Percentiles rank a stretch among this genome's conserved stretches.
Conservation (phyloP, 1,140 invertebrate species). For the Drosophila auraria region DNA sequence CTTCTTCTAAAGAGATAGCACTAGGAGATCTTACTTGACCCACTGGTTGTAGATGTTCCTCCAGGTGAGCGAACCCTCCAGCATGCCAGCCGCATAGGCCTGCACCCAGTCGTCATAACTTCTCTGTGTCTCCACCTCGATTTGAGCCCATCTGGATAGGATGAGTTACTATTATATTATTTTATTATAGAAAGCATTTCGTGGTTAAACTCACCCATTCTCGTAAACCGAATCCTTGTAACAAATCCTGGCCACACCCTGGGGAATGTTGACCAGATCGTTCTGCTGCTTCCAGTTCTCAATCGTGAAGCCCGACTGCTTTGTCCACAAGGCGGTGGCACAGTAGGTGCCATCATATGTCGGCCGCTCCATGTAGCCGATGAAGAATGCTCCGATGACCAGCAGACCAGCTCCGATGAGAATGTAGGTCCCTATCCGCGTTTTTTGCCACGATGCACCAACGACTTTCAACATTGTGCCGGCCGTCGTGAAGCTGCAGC, state of each 20-base stretch:
- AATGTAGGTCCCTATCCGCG: slow-evolving; percentile 90
- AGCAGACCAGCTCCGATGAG: slow-evolving; percentile 88
- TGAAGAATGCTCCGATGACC: slow-evolving; percentile 89
- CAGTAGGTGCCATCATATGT: slow-evolving; percentile 89
- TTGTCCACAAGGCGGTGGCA: slow-evolving; percentile 90
- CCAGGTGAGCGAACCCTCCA: slow-evolving; percentile 93
- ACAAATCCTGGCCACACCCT: slow-evolving; percentile 89
- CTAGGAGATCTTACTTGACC: slow-evolving; percentile 85
- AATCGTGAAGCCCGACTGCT: slow-evolving; percentile 88
- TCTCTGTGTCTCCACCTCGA: slow-evolving; percentile 92
- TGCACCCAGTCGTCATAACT: slow-evolving; percentile 91
- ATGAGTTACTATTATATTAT: neutral
- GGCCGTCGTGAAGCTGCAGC: slow-evolving; percentile 73
- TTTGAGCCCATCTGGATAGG: slow-evolving; percentile 89
- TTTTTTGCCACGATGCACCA: slow-evolving; percentile 91
- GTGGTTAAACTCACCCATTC: slow-evolving; percentile 86
- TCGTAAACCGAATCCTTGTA: slow-evolving; percentile 89
- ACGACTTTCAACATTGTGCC: slow-evolving; percentile 90
- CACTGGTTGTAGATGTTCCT: slow-evolving; percentile 93
- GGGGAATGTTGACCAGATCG: slow-evolving; percentile 87
- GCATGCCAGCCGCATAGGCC: slow-evolving; percentile 94
- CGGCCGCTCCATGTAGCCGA: slow-evolving; percentile 89
- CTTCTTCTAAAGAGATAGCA: neutral
- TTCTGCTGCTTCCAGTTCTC: slow-evolving; percentile 92
- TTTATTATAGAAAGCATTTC: neutral